Conservation (phyloP, 2,797 vertebrate genomes). For the Pampus argenteus region DNA sequence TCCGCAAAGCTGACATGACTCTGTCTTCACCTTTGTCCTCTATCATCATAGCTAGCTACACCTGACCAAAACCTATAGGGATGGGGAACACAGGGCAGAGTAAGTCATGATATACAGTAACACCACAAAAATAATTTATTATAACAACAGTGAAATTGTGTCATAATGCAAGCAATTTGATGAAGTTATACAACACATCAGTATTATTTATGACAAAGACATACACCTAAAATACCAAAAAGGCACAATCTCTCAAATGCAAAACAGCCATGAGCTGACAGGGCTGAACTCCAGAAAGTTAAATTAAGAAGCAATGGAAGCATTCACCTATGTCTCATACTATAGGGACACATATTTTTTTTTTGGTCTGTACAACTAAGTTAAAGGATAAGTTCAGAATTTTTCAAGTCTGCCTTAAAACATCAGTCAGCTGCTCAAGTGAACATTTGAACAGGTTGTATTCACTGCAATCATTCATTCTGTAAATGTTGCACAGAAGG, state of each 20-base stretch:
- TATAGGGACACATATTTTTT: neutral
- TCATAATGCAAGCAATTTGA: neutral
- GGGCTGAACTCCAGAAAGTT: too few species aligned
- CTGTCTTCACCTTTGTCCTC: constrained; percentile 8
- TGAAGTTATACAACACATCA: neutral
- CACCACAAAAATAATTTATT: neutral
- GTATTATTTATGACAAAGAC: neutral
- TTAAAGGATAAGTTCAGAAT: neutral
- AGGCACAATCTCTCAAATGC: neutral
- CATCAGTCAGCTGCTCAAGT: too few species aligned
- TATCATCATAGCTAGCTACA: neutral
- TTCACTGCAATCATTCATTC: too few species aligned
- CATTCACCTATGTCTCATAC: too few species aligned
- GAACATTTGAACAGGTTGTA: too few species aligned
- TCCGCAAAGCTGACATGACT: constrained; percentile 1
- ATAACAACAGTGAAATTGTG: too few species aligned
- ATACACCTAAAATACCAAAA: neutral
- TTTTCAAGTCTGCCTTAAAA: too few species aligned
- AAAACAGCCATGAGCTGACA: neutral
- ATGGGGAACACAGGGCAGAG: too few species aligned
- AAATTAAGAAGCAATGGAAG: neutral
- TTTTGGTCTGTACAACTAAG: neutral
- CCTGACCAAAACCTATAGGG: neutral
- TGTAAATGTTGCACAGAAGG: too few species aligned
- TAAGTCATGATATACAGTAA: constrained; percentile 1